Percentiles rank a stretch among this genome's conserved stretches.
phyloP scores from a whole-genome alignment of 2,888 invertebrate species.

The Nowickia ferox region DNA sequence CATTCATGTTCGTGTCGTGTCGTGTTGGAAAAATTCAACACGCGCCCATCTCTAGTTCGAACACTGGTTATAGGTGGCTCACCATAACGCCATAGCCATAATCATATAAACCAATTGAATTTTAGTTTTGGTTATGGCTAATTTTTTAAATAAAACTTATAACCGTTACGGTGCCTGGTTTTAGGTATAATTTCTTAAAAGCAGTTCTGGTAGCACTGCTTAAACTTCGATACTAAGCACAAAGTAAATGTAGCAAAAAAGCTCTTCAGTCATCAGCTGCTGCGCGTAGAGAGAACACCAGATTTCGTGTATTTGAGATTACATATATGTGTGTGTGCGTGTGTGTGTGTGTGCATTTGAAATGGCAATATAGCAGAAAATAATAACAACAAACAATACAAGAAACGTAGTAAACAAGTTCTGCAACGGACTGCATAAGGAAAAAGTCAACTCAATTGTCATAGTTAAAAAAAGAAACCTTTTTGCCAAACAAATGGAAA shows the following conservation, averaged over 20 bases:
- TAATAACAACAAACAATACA: slow-evolving; percentile 55
- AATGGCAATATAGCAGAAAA: slow-evolving; percentile 42
- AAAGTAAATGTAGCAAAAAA: slow-evolving; percentile 77
- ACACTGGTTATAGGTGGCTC: no score
- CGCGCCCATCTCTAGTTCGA: no score
- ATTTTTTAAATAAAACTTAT: no score
- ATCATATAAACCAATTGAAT: no score
- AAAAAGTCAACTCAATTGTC: slow-evolving; percentile 49
- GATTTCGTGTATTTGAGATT: slow-evolving; percentile 33
- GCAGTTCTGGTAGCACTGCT: neutral
- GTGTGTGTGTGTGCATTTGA: slow-evolving; percentile 1
- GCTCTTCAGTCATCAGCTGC: slow-evolving; percentile 80
- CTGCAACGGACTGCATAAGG: slow-evolving; percentile 44
- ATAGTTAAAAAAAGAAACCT: slow-evolving; percentile 27
- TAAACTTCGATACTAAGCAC: slow-evolving; percentile 35
- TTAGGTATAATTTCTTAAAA: no score
- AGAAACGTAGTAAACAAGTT: slow-evolving; percentile 44
- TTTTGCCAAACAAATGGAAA: slow-evolving; percentile 4
- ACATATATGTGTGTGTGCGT: neutral
- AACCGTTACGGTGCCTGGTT: no score
- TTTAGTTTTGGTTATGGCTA: no score
- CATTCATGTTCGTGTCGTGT: no score
- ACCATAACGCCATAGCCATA: no score
- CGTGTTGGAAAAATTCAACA: no score
- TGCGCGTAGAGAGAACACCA: slow-evolving; percentile 81